A percentile compares a stretch with the other conserved stretches of the same genome.
Conservation (phyloP, 2,797 vertebrate genomes). For the Simalia tracyae region DNA sequence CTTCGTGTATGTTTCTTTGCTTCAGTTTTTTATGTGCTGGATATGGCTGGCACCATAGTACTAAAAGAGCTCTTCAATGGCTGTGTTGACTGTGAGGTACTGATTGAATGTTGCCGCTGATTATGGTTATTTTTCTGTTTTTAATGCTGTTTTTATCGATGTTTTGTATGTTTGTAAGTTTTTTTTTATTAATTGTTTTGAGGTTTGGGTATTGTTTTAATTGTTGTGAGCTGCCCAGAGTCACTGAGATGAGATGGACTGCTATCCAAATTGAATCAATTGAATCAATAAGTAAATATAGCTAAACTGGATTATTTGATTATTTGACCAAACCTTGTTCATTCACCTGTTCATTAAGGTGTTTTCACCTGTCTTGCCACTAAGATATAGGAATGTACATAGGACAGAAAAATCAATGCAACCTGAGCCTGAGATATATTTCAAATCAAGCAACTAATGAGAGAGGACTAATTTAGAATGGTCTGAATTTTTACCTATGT, state of each 20-base stretch:
- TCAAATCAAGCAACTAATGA: neutral
- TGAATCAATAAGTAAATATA: neutral
- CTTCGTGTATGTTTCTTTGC: neutral
- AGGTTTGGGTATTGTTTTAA: neutral
- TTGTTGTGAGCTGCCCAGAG: neutral
- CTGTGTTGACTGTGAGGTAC: neutral
- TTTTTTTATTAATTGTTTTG: neutral
- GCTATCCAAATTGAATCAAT: neutral
- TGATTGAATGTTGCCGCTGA: neutral
- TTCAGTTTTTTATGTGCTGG: neutral
- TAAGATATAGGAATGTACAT: neutral
- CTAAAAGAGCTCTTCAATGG: neutral
- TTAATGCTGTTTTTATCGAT: neutral
- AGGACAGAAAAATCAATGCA: neutral
- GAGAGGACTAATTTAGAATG: neutral
- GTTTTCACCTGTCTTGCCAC: neutral
- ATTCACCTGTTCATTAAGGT: neutral
- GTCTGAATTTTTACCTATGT: neutral
- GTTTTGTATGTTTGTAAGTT: neutral
- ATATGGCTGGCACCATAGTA: neutral
- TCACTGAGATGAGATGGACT: neutral
- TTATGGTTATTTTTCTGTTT: neutral
- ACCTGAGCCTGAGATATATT: neutral
- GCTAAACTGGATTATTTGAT: neutral
- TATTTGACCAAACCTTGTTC: neutral